Base-by-base conservation (phyloP, 2,113 vertebrate species). In the Promerops cafer region DNA sequence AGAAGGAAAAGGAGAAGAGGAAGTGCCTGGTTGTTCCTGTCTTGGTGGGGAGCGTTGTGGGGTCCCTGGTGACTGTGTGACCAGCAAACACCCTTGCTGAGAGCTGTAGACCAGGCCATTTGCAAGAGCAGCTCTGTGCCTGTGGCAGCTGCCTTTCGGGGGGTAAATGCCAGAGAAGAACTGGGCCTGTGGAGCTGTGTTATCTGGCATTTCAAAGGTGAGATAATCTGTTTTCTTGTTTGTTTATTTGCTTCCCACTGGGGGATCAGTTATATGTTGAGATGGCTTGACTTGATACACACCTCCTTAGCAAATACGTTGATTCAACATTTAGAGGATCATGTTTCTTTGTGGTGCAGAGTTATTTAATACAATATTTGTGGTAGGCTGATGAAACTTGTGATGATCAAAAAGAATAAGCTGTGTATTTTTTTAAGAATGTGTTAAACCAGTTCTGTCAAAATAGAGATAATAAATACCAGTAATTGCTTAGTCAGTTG, bases 361-460 rank as follows among this genome's bases (percentile, higher is more conserved):
- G 83, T 31, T 94, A 78, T 85, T 96, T 90, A 72, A 78, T 65
- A 53, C 37, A 87, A 6, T 94, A 66, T 79, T 80, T 95, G 66
- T 95, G 72, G 71, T 92, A 78, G 81, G 83, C 59, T 94, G 93
- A 84, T 94, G 85, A 86, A 70, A 89, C 28, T 68, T 64, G 68
- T 47, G 76, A 94, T 93, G 60, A 94, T 93, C 89, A 96, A 93
- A 94, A 86, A 93, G 68, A 89, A 57, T 86, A 92, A 90, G 63
- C 13, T 91, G 89, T 81, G 70, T 81, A 54, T 89, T 90, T 91
- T 76, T 72, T 87, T 11, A 90, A 90, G 70, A 93, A 61, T 76
- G 33, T 80, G 80, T 83, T 91, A 92, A 97, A 95, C 85, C 84
- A 90, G 93, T 96, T 97, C 85, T 96, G 88, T 94, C 94, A 95